Evolutionary conservation across 2,888 invertebrate species (phyloP).

Genomic region (Erynnis tages): DNA sequence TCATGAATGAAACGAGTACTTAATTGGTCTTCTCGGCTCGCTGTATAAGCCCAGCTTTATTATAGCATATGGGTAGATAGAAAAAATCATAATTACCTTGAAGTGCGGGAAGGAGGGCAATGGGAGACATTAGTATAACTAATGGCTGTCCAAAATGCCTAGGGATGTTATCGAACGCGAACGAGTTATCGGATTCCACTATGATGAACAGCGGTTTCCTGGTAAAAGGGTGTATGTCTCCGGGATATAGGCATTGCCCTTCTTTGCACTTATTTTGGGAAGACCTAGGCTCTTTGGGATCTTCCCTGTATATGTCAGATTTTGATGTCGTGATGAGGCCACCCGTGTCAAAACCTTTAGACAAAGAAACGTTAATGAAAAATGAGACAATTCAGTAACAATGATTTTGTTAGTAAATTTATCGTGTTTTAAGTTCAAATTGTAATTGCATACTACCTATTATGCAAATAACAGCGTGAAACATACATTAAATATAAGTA

Average conservation of each 20-base stretch:
- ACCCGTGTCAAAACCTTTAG: slow-evolving; percentile 84
- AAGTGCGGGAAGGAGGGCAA: slow-evolving; percentile 92
- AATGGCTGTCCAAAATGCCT: slow-evolving; percentile 95
- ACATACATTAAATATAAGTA: no score
- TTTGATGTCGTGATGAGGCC: slow-evolving; percentile 95
- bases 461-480: no score
- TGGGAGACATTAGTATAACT: slow-evolving; percentile 95
- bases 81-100: slow-evolving; percentile 84
- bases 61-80: no score
- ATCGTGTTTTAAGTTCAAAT: no score
- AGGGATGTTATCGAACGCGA: slow-evolving; percentile 94
- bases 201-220: slow-evolving; percentile 96
- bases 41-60: no score
- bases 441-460: no score
- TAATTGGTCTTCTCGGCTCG: no score
- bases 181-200: slow-evolving; percentile 97
- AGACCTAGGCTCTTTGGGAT: slow-evolving; percentile 28
- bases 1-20: no score
- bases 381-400: neutral
- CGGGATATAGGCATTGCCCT: slow-evolving; percentile 93
- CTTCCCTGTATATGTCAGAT: slow-evolving; percentile 84
- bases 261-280: slow-evolving; percentile 73
- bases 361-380: neutral
- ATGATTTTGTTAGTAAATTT: no score
- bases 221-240: slow-evolving; percentile 95